A percentile compares a stretch with the other conserved stretches of the same genome.
Evolutionary conservation across 2,888 invertebrate species (phyloP).

Genomic region (Leptinotarsa tumamoca): DNA sequence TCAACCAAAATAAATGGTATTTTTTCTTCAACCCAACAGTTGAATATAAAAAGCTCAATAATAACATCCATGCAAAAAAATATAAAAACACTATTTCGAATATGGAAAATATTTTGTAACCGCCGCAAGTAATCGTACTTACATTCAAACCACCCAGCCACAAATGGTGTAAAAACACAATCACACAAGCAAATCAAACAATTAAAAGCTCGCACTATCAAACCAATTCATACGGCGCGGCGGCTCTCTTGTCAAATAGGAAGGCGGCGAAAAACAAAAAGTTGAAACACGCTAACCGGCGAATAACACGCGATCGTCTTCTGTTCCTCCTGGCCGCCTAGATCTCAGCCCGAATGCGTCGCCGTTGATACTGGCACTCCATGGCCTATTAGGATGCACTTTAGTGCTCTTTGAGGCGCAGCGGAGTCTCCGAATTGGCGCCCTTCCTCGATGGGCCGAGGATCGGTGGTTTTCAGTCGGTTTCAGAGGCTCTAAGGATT

Average conservation of each 20-base stretch:
- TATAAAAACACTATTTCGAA: background rate
- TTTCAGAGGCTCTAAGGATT: slow-evolving; percentile 40
- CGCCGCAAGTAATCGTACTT: slow-evolving; percentile 2
- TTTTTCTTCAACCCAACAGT: too few species aligned
- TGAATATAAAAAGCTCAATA: background rate
- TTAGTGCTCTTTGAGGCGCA: slow-evolving; percentile 46
- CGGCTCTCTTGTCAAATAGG: slow-evolving; percentile 24
- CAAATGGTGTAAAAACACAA: slow-evolving; percentile 15
- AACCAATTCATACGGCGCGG: slow-evolving; percentile 18
- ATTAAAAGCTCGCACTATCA: slow-evolving; percentile 18
- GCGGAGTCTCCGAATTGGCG: slow-evolving; percentile 39
- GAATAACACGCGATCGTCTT: slow-evolving; percentile 48
- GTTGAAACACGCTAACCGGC: slow-evolving; percentile 40
- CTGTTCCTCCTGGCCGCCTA: slow-evolving; percentile 51
- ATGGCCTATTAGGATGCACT: slow-evolving; percentile 47
- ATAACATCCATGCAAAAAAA: background rate
- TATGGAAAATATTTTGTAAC: background rate
- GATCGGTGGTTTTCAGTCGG: slow-evolving; percentile 43
- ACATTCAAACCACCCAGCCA: slow-evolving; percentile 8
- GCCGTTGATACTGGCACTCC: slow-evolving; percentile 55
- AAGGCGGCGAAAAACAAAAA: slow-evolving; percentile 42
- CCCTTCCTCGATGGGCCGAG: slow-evolving; percentile 36
- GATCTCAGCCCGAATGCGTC: slow-evolving; percentile 54
- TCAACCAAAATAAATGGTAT: too few species aligned
- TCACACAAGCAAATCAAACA: slow-evolving; percentile 21